Evolutionary conservation across 2,888 invertebrate species (phyloP).

Genomic region (Lamellibrachia columna): DNA sequence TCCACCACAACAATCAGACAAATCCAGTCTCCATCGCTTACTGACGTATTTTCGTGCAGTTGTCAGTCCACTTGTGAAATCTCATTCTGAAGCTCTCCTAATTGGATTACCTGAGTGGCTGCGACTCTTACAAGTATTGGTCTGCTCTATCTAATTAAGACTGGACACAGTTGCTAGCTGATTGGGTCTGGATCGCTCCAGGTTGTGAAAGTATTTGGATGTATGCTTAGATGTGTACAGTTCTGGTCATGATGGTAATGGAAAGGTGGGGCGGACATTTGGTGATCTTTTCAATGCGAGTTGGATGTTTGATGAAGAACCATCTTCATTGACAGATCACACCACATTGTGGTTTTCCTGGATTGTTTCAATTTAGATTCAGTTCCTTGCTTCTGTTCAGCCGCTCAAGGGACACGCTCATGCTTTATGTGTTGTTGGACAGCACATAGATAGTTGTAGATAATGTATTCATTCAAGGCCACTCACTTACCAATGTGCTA

Average conservation of each 20-base stretch:
- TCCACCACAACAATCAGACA: conserved; percentile 1
- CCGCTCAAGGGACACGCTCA: background rate
- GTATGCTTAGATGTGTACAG: background rate
- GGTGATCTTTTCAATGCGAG: background rate
- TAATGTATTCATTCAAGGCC: background rate
- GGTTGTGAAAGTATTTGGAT: background rate
- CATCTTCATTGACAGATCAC: background rate
- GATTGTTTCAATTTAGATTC: background rate
- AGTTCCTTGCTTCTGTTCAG: background rate
- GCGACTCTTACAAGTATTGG: background rate
- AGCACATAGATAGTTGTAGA: background rate
- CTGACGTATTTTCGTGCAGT: background rate
- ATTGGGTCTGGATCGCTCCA: background rate
- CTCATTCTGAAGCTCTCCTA: background rate
- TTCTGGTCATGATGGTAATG: background rate
- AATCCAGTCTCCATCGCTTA: background rate
- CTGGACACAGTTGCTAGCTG: background rate
- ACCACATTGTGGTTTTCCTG: background rate
- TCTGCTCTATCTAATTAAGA: background rate
- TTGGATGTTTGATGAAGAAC: background rate
- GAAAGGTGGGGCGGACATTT: background rate
- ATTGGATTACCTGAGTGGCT: background rate
- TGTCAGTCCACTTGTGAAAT: conserved; percentile 16
- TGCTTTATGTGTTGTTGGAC: background rate
- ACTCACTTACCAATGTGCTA: background rate